phyloP scores from a whole-genome alignment of 1,140 invertebrate species.

The silkworm (Bombyx mori) region DNA sequence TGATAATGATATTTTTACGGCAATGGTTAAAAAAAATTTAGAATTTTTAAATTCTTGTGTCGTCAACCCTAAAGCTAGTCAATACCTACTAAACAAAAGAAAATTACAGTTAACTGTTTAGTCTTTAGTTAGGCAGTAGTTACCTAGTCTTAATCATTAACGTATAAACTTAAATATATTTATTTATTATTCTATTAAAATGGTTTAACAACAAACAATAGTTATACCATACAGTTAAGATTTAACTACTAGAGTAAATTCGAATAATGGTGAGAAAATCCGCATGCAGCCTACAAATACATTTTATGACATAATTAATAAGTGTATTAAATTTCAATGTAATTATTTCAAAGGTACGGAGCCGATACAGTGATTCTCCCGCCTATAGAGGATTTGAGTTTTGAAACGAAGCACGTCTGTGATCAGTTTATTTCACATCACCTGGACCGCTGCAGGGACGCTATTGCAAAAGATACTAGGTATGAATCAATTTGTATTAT shows the following conservation, averaged over 20 bases:
- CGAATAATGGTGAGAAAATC: neutral
- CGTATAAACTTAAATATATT: neutral
- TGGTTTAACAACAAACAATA: neutral
- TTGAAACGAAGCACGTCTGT: slow-evolving; percentile 86
- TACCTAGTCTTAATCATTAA: too few relatives aligned
- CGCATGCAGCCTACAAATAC: too few relatives aligned
- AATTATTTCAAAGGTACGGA: slow-evolving; percentile 71
- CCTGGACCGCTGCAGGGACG: slow-evolving; percentile 82
- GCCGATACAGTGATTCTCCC: slow-evolving; percentile 80
- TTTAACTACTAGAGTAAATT: neutral
- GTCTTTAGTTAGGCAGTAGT: too few relatives aligned
- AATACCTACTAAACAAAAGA: too few relatives aligned
- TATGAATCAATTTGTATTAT: slow-evolving; percentile 13
- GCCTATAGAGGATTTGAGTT: slow-evolving; percentile 79
- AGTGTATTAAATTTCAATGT: neutral
- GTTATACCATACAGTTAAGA: neutral
- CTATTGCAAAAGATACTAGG: slow-evolving; percentile 82
- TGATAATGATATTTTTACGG: too few relatives aligned
- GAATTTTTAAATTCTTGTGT: too few relatives aligned
- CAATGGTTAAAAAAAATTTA: too few relatives aligned
- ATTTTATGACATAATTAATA: neutral
- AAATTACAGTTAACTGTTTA: too few relatives aligned
- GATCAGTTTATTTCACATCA: slow-evolving; percentile 92
- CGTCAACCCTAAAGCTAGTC: too few relatives aligned
- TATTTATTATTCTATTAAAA: neutral